These are phyloP conservation scores for Nansenia antarctica DNA, from an alignment of 2,113 vertebrate genomes.

Conservation along the genomic window DNA sequence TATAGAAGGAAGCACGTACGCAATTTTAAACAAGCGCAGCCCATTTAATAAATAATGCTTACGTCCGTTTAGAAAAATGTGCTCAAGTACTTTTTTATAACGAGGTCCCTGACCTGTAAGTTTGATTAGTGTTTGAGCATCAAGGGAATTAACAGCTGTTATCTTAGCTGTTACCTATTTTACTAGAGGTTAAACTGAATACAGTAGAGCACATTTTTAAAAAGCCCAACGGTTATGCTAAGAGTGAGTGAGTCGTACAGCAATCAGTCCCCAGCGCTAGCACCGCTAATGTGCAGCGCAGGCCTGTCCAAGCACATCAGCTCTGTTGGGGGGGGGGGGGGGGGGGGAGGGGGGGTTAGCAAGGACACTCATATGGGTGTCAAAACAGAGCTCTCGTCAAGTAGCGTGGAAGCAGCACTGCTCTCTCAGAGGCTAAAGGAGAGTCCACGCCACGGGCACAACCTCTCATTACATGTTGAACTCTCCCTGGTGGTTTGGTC, in stretches of 20 bases:
- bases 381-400: slow-evolving; percentile 65
- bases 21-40: too few relatives aligned
- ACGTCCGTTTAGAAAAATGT: too few relatives aligned
- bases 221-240: slow-evolving; percentile 31
- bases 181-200: background rate
- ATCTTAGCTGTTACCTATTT: background rate
- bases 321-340: slow-evolving; percentile 56
- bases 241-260: slow-evolving; percentile 45
- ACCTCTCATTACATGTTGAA: slow-evolving; percentile 49
- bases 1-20: too few relatives aligned
- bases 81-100: too few relatives aligned
- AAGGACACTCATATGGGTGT: slow-evolving; percentile 67
- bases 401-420: background rate
- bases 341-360: slow-evolving; percentile 50
- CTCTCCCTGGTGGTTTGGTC: slow-evolving; percentile 45
- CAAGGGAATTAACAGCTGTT: background rate
- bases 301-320: slow-evolving; percentile 66
- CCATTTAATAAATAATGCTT: too few relatives aligned
- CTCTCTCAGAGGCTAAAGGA: background rate
- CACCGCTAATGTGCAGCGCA: slow-evolving; percentile 45
- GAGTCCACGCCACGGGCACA: slow-evolving; percentile 15
- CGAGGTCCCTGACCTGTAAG: too few relatives aligned
- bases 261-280: slow-evolving; percentile 41
- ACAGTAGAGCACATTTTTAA: too few relatives aligned
- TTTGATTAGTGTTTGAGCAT: too few relatives aligned